Base-by-base conservation (phyloP, 2,888 invertebrate species). In the Hydroisotoma schaefferi region DNA sequence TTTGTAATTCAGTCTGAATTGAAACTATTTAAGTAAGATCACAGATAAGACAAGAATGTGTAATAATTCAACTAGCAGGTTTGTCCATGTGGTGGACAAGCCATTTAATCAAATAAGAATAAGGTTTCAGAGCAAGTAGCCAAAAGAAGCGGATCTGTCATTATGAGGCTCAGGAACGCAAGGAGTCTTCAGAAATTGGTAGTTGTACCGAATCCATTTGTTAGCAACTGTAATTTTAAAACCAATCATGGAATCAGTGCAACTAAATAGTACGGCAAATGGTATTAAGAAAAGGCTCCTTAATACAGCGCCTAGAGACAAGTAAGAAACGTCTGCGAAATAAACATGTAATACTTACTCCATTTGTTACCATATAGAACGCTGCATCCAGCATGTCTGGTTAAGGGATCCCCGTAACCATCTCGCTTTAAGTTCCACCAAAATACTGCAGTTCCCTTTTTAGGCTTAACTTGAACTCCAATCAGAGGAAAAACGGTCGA, bases 331-430 rank as follows among this genome's bases (percentile, higher is more conserved):
- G n/a, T n/a, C n/a, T n/a, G n/a, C 8, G 8, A 33, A 8, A 33
- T 33, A 33, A 33, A 10, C 8, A 8, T 33, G 8, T 33, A 10
- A 33, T 8, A 40, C 68, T 66, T 65, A 73, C 72, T 73, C 74
- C 74, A 74, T 68, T 74, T 74, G 37, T 73, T 71, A 44, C 74
- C 74, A n/a, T 69, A 69, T 10, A 74, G 63, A 1, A 74, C 73
- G 23, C 73, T 73, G 48, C 73, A 74, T 20, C 71, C 73, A 12
- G 74, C 74, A 47, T 74, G 74, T 15, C 73, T 49, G 5, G 73
- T 74, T 25, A 70, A 57, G 6, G 69, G 70, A 57, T 74, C 73
- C 15, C 73, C 74, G 4, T 63, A 46, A 3, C 73, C 73, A 61
- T 73, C 72, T 10, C 65, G 63, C 49, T 71, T 59, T 10, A 74